Conservation (phyloP, 2,113 vertebrate genomes). For the Mustela lutreola region DNA sequence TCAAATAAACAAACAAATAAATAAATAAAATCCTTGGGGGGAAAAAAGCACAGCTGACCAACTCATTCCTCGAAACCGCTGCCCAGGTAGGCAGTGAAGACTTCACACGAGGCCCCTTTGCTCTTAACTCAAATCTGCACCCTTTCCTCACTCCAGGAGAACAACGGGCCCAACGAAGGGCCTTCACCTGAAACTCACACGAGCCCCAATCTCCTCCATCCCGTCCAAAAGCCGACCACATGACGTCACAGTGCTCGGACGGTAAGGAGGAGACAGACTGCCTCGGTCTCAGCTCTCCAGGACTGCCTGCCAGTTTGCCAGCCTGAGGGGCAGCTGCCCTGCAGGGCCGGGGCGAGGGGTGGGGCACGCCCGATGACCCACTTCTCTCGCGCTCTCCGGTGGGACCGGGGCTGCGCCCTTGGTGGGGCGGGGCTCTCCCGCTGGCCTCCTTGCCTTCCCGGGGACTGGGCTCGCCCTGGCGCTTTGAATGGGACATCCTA, state of each 20-base stretch:
- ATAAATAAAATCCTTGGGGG: neutral
- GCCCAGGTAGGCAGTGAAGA: neutral
- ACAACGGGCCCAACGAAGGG: neutral
- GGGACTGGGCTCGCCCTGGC: neutral
- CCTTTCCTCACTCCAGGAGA: neutral
- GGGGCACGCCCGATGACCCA: rapidly evolving
- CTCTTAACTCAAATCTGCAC: neutral
- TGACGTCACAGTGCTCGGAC: rapidly evolving
- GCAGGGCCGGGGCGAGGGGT: neutral
- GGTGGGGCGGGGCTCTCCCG: neutral
- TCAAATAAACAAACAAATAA: neutral
- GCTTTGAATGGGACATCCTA: neutral
- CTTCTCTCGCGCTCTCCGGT: rapidly evolving
- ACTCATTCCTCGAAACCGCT: neutral
- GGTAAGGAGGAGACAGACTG: rapidly evolving
- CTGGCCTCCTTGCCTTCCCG: neutral
- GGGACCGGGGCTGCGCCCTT: rapidly evolving
- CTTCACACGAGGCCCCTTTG: rapidly evolving
- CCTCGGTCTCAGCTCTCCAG: neutral
- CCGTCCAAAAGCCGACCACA: neutral
- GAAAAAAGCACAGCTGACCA: neutral
- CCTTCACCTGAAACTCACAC: neutral
- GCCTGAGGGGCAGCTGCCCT: rapidly evolving
- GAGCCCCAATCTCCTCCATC: neutral
- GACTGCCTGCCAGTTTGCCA: neutral